Base-by-base conservation (phyloP, 2,113 vertebrate genomes). In the Burhinus oedicnemus region DNA sequence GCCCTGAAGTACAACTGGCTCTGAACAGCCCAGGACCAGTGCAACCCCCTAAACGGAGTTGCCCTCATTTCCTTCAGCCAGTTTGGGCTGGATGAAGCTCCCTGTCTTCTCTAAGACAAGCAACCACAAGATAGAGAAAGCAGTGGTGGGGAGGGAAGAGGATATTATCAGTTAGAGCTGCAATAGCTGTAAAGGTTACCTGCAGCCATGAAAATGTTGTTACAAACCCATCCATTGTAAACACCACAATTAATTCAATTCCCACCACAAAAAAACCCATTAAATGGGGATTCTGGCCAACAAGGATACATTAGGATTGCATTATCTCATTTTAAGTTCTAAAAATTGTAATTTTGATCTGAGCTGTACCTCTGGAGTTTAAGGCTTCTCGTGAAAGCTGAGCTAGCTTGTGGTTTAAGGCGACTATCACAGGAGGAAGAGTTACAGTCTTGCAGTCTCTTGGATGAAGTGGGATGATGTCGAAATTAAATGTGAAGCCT, bases 1-100 rank as follows among this genome's bases (percentile, higher is more conserved):
- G 60, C 62, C 25, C 21, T 34, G 55, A 69, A 68, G 42, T 22
- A 34, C 51, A 49, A 11, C 22, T 70, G 29, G 22, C 65, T 55
- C 65, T 19, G 19, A 78, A 36, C 22, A 66, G 15, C 49, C 9
- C 12, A 3, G 32, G 23, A 40, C 20, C 1, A 0, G 49, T 1
- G 2, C 36, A 62, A 45, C 23, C 52, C 30, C 58, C 66, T 36
- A 9, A 55, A 68, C 0, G 2, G 77, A 69, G 44, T 25, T 61
- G 17, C n/a, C 49, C 70, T 75, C 2, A 1, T 18, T 62, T 51
- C 34, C 89, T 90, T 71, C 38, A 26, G 58, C 58, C 68, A 38
- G 0, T 32, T 18, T 32, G 76, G 64, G 60, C 45, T 62, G 65
- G 45, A 40, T 61, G 60, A 61, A 69, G 85, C 60, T 84, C 38